Evolutionary conservation across 2,888 invertebrate species (phyloP), one percentile per base, ranked within the genome.

Genomic region (Leistus spinibarbis): DNA sequence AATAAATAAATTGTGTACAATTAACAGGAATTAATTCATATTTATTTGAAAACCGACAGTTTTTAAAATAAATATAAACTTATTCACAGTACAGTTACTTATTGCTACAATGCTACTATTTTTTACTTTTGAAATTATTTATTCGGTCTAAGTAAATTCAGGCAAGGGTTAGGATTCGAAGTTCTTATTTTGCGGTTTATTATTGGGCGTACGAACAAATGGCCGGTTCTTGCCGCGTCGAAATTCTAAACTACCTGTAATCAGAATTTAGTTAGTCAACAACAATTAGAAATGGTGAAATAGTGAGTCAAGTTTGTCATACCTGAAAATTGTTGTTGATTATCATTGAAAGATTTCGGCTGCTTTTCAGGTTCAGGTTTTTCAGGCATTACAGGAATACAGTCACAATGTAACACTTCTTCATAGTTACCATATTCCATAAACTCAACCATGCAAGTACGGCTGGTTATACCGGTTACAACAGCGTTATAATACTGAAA

Each of bases 381-480:
- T 63, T 76, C 76, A 40, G 57, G 64, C 10, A 87, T 87, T 72
- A 89, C 84, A 3, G 95, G 94, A 83, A 93, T 88, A 82, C 96
- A 94, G 85, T 96, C 95, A 13, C 89, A 87, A 83, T 94, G 92
- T 20, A 95, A 88, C 19, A 97, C 94, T 86, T 96, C 96, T 84
- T 97, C 96, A 79, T 93, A 92, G 85, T 97, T 96, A 60, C 95
- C 95, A 84, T 96, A 97, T 69, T 94, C 95, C 81, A 92, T 89
- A 85, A 95, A 97, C 80, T 91, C 90, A 10, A 97, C 96, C 54
- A 95, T 95, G 79, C 93, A 95, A 0, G 95, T 95, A 80, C 89
- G 91, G n/a, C 92, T 91, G 0, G 94, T 93, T 67, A 94, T 89
- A 2, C 92, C 95, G 0, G 93, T 94, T 63, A 95, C 91, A 84